Conservation (phyloP, 2,113 vertebrate species). For the Mesocricetus auratus region DNA sequence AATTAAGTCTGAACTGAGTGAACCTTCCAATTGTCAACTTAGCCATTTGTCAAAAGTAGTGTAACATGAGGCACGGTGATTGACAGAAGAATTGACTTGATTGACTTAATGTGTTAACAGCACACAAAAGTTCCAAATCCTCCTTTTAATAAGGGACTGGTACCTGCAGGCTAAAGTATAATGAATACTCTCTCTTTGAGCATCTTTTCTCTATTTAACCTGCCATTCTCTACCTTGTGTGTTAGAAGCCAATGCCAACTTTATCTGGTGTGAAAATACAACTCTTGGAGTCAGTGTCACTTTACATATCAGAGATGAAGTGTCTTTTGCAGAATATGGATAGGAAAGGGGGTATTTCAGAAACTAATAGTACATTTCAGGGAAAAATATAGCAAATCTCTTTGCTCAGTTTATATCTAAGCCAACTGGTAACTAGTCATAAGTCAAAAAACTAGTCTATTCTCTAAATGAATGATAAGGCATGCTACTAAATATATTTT, state of each 20-base stretch:
- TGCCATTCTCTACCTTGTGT: constrained; percentile 59
- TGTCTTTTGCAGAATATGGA: constrained; percentile 30
- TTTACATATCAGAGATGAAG: constrained; percentile 64
- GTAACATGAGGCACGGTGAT: constrained; percentile 23
- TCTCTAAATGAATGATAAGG: neutral
- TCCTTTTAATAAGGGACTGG: constrained; percentile 74
- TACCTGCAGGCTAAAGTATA: constrained; percentile 68
- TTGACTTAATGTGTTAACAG: constrained; percentile 56
- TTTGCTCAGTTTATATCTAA: constrained; percentile 70
- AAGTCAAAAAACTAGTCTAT: neutral
- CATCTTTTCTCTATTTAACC: constrained; percentile 72
- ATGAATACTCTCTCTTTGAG: constrained; percentile 22
- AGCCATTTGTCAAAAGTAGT: constrained; percentile 61
- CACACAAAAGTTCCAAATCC: constrained; percentile 73
- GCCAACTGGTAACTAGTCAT: neutral
- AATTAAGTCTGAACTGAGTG: constrained; percentile 29
- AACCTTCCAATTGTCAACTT: constrained; percentile 52
- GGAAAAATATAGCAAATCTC: constrained; percentile 65
- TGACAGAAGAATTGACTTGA: constrained; percentile 49
- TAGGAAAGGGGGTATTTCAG: neutral
- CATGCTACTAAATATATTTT: neutral
- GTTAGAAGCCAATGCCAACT: constrained; percentile 66
- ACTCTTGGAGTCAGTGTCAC: constrained; percentile 69
- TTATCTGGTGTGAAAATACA: constrained; percentile 72
- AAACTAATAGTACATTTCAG: constrained; percentile 64